Conservation (phyloP, 2,888 invertebrate genomes). For the Halocaridina rubra region DNA sequence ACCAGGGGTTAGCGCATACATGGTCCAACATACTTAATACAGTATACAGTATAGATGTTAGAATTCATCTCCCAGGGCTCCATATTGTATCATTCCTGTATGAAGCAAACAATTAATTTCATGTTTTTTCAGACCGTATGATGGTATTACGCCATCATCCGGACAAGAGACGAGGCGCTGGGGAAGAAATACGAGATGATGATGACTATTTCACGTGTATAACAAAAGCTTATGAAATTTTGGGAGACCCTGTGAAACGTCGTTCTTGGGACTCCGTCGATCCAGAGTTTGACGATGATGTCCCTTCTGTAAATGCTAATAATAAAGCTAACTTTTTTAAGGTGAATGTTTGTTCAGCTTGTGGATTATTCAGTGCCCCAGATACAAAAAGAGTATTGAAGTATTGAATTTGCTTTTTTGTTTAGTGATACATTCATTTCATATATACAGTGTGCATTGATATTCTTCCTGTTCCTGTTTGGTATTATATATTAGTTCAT, state of each 20-base stretch:
- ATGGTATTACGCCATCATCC: slow-evolving; percentile 96
- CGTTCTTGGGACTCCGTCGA: slow-evolving; percentile 97
- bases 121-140: slow-evolving; percentile 74
- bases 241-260: slow-evolving; percentile 83
- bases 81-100: neutral
- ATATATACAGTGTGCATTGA: too few relatives aligned
- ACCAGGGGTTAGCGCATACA: too few relatives aligned
- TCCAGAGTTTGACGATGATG: slow-evolving; percentile 88
- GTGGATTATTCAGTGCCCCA: too few relatives aligned
- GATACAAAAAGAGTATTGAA: too few relatives aligned
- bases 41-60: too few relatives aligned
- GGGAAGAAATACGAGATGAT: slow-evolving; percentile 87
- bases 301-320: slow-evolving; percentile 80
- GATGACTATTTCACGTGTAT: slow-evolving; percentile 99
- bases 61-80: too few relatives aligned
- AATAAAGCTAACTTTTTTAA: slow-evolving; percentile 83
- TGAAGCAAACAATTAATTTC: neutral
- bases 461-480: too few relatives aligned
- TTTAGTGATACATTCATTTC: too few relatives aligned
- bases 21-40: too few relatives aligned
- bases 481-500: too few relatives aligned
- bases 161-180: slow-evolving; percentile 93
- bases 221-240: slow-evolving; percentile 94
- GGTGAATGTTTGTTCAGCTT: too few relatives aligned
- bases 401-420: too few relatives aligned